phyloP scores from a whole-genome alignment of 2,113 vertebrate species.

The Hippocampus barbouri region DNA sequence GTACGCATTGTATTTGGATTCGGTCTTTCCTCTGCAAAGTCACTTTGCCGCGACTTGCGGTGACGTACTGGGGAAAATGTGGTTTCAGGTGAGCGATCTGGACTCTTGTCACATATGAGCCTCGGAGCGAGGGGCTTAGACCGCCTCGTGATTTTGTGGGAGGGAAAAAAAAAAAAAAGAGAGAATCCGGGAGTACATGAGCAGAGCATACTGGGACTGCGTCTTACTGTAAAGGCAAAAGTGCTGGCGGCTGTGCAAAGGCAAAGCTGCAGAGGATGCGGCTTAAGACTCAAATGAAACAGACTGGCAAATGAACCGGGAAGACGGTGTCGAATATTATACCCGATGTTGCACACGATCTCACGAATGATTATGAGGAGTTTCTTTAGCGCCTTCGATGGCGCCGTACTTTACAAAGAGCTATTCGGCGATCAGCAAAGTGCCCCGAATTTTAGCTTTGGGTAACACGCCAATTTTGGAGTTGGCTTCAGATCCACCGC shows the following conservation, averaged over 20 bases:
- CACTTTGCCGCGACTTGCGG: neutral
- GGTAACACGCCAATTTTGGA: too few relatives aligned
- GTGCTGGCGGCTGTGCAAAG: neutral
- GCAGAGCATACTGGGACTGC: slow-evolving; percentile 5
- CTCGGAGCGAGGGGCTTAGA: slow-evolving; percentile 27
- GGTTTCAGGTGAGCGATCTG: slow-evolving; percentile 42
- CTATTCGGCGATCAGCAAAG: too few relatives aligned
- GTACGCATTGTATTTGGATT: neutral
- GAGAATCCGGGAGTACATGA: neutral
- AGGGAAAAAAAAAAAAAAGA: neutral
- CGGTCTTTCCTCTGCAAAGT: slow-evolving; percentile 14
- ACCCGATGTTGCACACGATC: neutral
- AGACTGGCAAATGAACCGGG: neutral
- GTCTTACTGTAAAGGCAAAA: slow-evolving; percentile 6
- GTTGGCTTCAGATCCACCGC: too few relatives aligned
- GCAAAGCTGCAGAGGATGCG: neutral
- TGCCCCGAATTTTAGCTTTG: too few relatives aligned
- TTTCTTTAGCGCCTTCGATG: too few relatives aligned
- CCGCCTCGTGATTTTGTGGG: slow-evolving; percentile 3
- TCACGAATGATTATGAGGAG: too few relatives aligned
- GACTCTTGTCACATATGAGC: slow-evolving; percentile 4
- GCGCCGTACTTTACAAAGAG: too few relatives aligned
- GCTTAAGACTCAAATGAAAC: neutral
- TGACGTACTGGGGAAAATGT: neutral
- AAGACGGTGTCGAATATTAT: neutral